A percentile compares a stretch with the other conserved stretches of the same genome.
These are phyloP conservation scores for Cepphus grylle DNA, from an alignment of 2,113 vertebrate species.

Conservation along the genomic window DNA sequence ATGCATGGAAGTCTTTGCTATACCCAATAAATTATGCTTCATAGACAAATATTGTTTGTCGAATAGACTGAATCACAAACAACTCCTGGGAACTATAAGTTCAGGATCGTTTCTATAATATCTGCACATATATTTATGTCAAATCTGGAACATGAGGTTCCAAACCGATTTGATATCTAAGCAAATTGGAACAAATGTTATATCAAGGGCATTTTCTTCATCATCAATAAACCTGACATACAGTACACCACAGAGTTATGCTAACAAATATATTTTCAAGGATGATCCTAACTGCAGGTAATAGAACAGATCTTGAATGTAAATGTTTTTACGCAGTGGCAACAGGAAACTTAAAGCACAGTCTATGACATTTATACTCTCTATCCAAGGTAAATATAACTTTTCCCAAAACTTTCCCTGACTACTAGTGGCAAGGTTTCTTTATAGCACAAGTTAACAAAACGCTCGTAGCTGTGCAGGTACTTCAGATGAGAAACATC, in stretches of 20 bases:
- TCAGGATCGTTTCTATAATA: background rate
- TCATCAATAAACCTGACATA: background rate
- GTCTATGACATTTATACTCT: background rate
- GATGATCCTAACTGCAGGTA: background rate
- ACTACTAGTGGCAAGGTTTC: background rate
- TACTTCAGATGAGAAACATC: conserved; percentile 28
- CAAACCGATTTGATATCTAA: conserved; percentile 1
- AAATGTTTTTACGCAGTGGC: background rate
- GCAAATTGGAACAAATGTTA: background rate
- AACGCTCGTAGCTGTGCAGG: background rate
- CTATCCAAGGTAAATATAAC: background rate
- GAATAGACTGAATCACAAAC: background rate
- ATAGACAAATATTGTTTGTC: background rate
- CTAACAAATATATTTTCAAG: conserved; percentile 1
- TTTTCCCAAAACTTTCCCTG: background rate
- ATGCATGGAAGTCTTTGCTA: background rate
- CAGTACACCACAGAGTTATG: background rate
- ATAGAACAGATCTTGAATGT: background rate
- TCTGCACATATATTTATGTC: background rate
- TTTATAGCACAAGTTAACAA: conserved; percentile 14
- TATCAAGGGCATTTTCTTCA: background rate
- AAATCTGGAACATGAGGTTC: background rate
- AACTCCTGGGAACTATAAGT: background rate
- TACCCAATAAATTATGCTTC: background rate
- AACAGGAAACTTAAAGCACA: background rate